Conservation (phyloP, 53 echinoderm and acorn worm species). For the Antedon mediterranea region DNA sequence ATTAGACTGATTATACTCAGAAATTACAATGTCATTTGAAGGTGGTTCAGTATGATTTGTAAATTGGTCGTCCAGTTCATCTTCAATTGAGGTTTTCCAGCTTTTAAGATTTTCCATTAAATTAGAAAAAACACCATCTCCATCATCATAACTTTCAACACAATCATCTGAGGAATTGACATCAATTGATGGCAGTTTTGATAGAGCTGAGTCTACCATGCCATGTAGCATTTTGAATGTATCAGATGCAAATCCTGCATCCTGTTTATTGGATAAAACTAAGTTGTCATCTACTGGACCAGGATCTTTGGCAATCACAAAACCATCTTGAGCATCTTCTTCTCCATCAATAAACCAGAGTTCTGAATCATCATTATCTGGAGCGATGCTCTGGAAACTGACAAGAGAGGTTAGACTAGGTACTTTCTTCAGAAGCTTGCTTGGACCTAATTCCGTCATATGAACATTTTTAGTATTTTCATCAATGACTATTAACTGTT, state of each 20-base stretch:
- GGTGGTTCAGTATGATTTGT: background rate
- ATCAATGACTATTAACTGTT: too few species aligned
- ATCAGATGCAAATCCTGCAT: background rate
- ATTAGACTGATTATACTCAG: background rate
- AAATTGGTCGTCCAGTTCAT: background rate
- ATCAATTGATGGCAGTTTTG: background rate
- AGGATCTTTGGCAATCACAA: background rate
- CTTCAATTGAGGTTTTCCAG: background rate
- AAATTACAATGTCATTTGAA: background rate
- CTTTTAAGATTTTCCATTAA: background rate
- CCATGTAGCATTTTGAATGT: background rate
- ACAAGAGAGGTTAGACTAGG: background rate
- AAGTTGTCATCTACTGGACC: background rate
- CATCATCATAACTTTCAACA: background rate
- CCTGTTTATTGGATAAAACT: background rate
- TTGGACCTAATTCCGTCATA: constrained; percentile 18
- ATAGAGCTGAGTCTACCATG: background rate
- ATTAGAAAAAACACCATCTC: background rate
- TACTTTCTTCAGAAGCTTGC: background rate
- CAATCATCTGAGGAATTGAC: background rate
- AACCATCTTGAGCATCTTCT: background rate
- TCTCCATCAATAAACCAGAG: background rate
- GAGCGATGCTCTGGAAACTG: background rate
- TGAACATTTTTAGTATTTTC: background rate
- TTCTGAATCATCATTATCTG: background rate